Percentiles rank a stretch among this genome's conserved stretches.
phyloP scores from a whole-genome alignment of 2,797 vertebrate species.

The Sebastes elongatus region DNA sequence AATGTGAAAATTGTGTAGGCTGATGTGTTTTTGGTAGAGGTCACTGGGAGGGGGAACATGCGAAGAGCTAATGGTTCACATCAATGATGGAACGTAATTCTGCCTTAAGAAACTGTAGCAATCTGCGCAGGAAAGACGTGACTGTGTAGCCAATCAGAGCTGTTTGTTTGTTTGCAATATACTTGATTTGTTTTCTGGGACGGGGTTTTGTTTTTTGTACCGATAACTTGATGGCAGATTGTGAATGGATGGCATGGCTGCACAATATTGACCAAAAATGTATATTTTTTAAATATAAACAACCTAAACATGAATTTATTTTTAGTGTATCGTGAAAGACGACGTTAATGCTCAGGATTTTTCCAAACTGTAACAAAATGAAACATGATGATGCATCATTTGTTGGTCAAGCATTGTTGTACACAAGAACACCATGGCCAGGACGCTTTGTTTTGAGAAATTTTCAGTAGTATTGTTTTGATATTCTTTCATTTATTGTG shows the following conservation, averaged over 20 bases:
- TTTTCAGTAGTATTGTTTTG: background rate
- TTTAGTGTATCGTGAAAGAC: background rate
- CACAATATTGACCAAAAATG: constrained; percentile 61
- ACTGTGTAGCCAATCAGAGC: constrained; percentile 29
- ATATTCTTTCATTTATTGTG: background rate
- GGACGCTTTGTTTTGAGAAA: background rate
- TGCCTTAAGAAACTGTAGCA: constrained; percentile 73
- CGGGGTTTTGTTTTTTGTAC: constrained; percentile 34
- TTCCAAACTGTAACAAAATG: background rate
- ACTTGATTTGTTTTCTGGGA: background rate
- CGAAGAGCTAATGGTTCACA: constrained; percentile 10
- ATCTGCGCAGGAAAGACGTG: constrained; percentile 6
- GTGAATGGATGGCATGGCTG: constrained; percentile 14
- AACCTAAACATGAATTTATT: constrained; percentile 22
- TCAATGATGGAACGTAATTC: constrained; percentile 26
- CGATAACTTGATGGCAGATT: background rate
- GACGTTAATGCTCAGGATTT: constrained; percentile 51
- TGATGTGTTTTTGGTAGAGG: constrained; percentile 35
- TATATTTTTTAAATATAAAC: constrained; percentile 47
- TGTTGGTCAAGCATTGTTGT: background rate
- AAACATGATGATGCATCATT: background rate
- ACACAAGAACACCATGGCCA: background rate
- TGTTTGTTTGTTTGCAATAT: constrained; percentile 24
- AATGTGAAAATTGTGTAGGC: constrained; percentile 32
- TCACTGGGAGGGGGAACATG: background rate